Conservation (phyloP, 2,888 invertebrate species). For the Synergus laeviventris region DNA sequence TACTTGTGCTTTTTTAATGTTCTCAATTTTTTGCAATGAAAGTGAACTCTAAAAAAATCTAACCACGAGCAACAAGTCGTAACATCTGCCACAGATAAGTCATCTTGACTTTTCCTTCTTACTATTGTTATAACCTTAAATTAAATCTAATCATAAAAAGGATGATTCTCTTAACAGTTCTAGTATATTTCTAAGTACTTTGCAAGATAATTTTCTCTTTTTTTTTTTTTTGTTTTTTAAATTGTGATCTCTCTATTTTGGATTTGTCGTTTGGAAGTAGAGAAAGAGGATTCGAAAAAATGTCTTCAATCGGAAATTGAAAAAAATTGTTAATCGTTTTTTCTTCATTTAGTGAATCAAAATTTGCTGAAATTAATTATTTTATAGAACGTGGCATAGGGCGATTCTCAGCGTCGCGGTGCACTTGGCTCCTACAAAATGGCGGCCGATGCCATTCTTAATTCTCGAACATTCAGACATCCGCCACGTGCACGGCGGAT, state of each 20-base stretch:
- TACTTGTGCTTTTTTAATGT: background rate
- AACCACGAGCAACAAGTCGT: background rate
- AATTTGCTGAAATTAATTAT: slow-evolving; percentile 12
- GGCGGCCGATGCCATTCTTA: slow-evolving; percentile 66
- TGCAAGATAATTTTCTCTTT: background rate
- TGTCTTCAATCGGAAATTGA: background rate
- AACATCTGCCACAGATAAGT: background rate
- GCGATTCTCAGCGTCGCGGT: slow-evolving; percentile 52
- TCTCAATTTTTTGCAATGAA: background rate
- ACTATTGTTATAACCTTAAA: background rate
- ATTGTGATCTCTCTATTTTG: background rate
- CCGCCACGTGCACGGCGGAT: slow-evolving; percentile 69
- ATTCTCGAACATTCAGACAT: slow-evolving; percentile 68
- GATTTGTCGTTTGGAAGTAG: background rate
- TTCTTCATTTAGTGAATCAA: background rate
- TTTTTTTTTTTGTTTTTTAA: too few species aligned
- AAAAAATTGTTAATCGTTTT: background rate
- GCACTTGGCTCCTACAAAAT: slow-evolving; percentile 68
- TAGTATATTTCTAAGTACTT: background rate
- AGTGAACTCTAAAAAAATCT: background rate
- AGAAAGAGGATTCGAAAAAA: background rate
- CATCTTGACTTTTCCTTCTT: background rate
- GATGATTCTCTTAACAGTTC: background rate
- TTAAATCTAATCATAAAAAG: background rate
- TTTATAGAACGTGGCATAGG: slow-evolving; percentile 57